These are phyloP conservation scores for Gobionotothen gibberifrons DNA, from an alignment of 2,797 vertebrate genomes.

Conservation along the genomic window DNA sequence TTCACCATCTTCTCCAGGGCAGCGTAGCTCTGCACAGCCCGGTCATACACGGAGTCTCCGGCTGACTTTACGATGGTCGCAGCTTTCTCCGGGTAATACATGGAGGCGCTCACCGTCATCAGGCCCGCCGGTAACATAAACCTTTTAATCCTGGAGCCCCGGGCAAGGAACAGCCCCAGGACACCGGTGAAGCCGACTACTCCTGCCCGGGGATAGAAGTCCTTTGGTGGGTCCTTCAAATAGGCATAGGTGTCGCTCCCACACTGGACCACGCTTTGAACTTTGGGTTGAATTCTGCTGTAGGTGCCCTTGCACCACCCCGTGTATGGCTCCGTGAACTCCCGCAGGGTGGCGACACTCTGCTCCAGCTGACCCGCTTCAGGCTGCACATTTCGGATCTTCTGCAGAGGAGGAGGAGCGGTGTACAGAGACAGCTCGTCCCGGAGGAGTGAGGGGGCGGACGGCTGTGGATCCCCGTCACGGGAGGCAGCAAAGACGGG, in stretches of 20 bases:
- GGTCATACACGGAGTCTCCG: conserved; percentile 89
- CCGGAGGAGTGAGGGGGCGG: conserved; percentile 19
- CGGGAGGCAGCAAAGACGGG: conserved; percentile 53
- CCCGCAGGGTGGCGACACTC: conserved; percentile 70
- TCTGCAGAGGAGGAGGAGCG: conserved; percentile 53
- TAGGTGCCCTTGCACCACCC: conserved; percentile 81
- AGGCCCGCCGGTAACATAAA: conserved; percentile 89
- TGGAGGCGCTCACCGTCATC: conserved; percentile 85
- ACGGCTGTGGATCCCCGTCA: conserved; percentile 10
- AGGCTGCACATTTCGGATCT: conserved; percentile 45
- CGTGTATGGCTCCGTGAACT: conserved; percentile 66
- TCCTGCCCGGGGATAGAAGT: conserved; percentile 93
- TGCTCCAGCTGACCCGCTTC: conserved; percentile 77
- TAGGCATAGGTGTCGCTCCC: conserved; percentile 86
- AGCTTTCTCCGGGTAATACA: conserved; percentile 94
- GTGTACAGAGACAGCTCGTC: conserved; percentile 81
- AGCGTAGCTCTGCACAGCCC: conserved; percentile 88
- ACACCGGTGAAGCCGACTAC: conserved; percentile 92
- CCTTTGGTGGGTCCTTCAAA: conserved; percentile 89
- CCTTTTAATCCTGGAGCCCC: conserved; percentile 92
- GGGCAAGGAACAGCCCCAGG: conserved; percentile 90
- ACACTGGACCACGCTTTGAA: conserved; percentile 83
- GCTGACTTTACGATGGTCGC: conserved; percentile 78
- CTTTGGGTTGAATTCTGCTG: conserved; percentile 82
- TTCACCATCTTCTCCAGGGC: conserved; percentile 87